Conservation (phyloP, 2,888 invertebrate genomes). For the Clivina fossor region DNA sequence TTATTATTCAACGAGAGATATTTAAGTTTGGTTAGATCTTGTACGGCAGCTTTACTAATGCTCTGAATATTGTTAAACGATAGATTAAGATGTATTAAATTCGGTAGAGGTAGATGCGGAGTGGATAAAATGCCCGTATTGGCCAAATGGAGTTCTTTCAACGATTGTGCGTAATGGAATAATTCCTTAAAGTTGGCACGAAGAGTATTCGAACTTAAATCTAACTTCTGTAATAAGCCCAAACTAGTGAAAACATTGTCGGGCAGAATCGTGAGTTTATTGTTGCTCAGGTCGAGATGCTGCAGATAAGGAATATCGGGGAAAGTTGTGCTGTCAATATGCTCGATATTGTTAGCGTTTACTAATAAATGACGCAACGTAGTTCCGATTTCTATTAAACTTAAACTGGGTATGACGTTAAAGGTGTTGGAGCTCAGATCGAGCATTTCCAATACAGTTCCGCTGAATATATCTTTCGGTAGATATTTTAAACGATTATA, state of each 20-base stretch:
- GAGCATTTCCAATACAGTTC: slow-evolving; percentile 76
- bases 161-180: slow-evolving; percentile 81
- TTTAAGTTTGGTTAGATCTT: slow-evolving; percentile 70
- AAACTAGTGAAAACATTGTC: slow-evolving; percentile 87
- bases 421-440: slow-evolving; percentile 79
- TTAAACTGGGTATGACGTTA: slow-evolving; percentile 75
- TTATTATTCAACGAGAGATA: slow-evolving; percentile 77
- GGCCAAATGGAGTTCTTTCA: slow-evolving; percentile 75
- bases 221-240: slow-evolving; percentile 74
- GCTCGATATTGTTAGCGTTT: slow-evolving; percentile 78
- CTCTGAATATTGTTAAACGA: slow-evolving; percentile 75
- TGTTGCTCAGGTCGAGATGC: slow-evolving; percentile 74
- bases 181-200: slow-evolving; percentile 86
- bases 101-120: slow-evolving; percentile 75
- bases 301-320: slow-evolving; percentile 78
- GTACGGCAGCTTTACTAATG: slow-evolving; percentile 69
- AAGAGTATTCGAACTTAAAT: slow-evolving; percentile 77
- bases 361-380: slow-evolving; percentile 78
- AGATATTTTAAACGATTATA: slow-evolving; percentile 73
- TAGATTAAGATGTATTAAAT: slow-evolving; percentile 77
- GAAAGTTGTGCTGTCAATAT: slow-evolving; percentile 85
- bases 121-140: slow-evolving; percentile 75
- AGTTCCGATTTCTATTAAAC: slow-evolving; percentile 76
- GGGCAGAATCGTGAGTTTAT: slow-evolving; percentile 80
- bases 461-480: slow-evolving; percentile 77